These are phyloP conservation scores for Rhysida immarginata DNA, from an alignment of 1,140 invertebrate genomes.

Conservation along the genomic window DNA sequence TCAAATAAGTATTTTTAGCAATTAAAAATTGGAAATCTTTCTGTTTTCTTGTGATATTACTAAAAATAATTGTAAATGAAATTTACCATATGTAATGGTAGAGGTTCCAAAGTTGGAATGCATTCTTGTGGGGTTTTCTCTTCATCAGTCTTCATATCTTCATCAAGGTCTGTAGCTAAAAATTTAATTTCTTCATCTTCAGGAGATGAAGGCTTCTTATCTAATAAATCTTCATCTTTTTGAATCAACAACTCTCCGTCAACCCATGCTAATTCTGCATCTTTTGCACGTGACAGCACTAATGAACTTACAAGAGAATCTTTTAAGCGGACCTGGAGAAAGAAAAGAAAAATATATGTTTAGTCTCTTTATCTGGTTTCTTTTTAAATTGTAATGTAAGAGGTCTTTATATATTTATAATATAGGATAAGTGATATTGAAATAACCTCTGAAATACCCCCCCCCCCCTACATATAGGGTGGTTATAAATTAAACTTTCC, in stretches of 20 bases:
- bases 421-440: no score
- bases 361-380: no score
- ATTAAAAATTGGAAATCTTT: background rate
- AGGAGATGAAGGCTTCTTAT: constrained; percentile 11
- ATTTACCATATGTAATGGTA: constrained; percentile 26
- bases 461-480: no score
- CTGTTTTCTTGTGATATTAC: background rate
- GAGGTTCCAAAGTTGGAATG: constrained; percentile 56
- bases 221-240: constrained; percentile 15
- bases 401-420: no score
- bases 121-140: constrained; percentile 14
- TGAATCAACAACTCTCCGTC: constrained; percentile 43
- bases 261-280: constrained; percentile 86
- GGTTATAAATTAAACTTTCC: no score
- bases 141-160: constrained; percentile 13
- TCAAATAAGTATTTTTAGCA: background rate
- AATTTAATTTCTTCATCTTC: constrained; percentile 14
- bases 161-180: constrained; percentile 12
- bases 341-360: no score
- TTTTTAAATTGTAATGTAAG: no score
- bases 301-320: constrained; percentile 82
- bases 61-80: background rate
- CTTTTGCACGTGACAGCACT: constrained; percentile 62
- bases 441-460: no score
- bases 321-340: constrained; percentile 57